phyloP scores from a whole-genome alignment of 2,888 invertebrate genomes.

The Strigamia crassipes region DNA sequence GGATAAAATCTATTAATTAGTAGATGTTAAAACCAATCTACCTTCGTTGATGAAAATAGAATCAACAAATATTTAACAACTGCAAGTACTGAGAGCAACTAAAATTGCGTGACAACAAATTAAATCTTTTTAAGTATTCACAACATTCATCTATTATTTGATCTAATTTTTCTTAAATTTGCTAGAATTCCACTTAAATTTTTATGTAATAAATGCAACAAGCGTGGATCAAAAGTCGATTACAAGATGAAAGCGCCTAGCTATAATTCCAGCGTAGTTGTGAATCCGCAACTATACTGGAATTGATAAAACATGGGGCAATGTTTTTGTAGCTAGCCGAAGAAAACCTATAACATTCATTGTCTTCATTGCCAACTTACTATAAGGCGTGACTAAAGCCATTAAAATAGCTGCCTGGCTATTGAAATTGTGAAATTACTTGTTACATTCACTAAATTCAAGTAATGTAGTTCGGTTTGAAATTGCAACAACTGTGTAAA shows the following conservation, averaged over 20 bases:
- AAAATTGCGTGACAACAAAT: conserved; percentile 5
- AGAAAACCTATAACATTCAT: conserved; percentile 9
- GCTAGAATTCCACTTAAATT: background rate
- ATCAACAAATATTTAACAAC: conserved; percentile 24
- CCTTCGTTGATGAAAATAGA: conserved; percentile 14
- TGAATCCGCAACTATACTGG: too few relatives aligned
- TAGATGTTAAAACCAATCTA: conserved; percentile 23
- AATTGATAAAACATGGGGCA: too few relatives aligned
- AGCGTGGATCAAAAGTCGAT: conserved; percentile 12
- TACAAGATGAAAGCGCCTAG: background rate
- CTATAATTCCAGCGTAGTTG: too few relatives aligned
- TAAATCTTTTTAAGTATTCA: background rate
- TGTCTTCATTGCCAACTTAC: background rate
- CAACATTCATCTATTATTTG: background rate
- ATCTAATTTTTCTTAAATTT: conserved; percentile 12
- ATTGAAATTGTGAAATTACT: conserved; percentile 8
- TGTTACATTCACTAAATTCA: background rate
- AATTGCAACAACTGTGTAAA: background rate
- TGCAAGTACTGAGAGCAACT: conserved; percentile 27
- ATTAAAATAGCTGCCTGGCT: conserved; percentile 10
- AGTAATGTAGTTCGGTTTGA: background rate
- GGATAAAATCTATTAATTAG: conserved; percentile 18
- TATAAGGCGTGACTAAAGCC: conserved; percentile 19
- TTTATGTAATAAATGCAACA: conserved; percentile 24
- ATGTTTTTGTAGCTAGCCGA: too few relatives aligned